Percentiles rank a stretch among this genome's conserved stretches.
These are phyloP conservation scores for Hypomesus transpacificus DNA, from an alignment of 2,113 vertebrate genomes.

Conservation along the genomic window DNA sequence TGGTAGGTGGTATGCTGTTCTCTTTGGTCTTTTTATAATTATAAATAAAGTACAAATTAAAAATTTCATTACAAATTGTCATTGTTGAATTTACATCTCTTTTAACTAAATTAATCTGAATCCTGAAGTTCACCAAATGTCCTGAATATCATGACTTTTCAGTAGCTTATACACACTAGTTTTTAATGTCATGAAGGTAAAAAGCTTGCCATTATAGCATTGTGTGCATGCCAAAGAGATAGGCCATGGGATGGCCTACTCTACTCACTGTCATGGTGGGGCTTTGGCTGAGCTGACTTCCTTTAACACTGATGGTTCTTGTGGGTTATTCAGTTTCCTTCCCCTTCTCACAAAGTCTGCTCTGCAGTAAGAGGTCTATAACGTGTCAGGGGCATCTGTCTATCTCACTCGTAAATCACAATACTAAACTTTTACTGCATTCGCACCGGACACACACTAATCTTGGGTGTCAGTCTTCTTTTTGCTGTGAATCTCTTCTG, in stretches of 20 bases:
- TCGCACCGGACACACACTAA: no score
- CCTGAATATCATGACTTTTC: no score
- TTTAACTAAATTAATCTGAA: no score
- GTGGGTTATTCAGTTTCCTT: background rate
- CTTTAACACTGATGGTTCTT: background rate
- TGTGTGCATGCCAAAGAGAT: background rate
- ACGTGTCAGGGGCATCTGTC: no score
- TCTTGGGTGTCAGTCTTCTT: background rate
- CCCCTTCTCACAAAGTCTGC: slow-evolving; percentile 27
- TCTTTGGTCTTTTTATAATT: no score
- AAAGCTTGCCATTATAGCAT: background rate
- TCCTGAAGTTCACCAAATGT: no score
- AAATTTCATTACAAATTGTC: no score
- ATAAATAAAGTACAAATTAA: no score
- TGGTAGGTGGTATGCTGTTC: no score
- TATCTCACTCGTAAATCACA: background rate
- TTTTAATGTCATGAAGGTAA: no score
- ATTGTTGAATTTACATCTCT: no score
- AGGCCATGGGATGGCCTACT: background rate
- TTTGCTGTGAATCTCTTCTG: background rate
- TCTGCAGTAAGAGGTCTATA: slow-evolving; percentile 2
- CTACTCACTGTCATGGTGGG: slow-evolving; percentile 57
- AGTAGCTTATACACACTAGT: no score
- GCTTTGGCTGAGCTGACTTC: slow-evolving; percentile 12
- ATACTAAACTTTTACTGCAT: background rate